phyloP scores from a whole-genome alignment of 2,797 vertebrate genomes.

The Phrynocephalus forsythii region DNA sequence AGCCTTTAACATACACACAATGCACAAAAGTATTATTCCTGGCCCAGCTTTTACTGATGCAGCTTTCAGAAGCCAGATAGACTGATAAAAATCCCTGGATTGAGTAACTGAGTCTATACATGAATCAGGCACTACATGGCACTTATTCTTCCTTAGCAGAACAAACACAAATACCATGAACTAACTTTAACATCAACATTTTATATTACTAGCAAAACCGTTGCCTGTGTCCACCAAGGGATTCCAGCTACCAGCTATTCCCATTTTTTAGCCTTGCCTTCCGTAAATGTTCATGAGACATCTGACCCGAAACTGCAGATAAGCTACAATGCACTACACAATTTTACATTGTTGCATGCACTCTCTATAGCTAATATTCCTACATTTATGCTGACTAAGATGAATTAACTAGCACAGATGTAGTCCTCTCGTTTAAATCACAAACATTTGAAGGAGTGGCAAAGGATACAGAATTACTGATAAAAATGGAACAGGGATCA shows the following conservation, averaged over 20 bases:
- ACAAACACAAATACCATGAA: neutral
- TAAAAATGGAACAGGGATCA: neutral
- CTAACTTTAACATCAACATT: neutral
- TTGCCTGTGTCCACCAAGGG: neutral
- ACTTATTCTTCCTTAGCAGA: neutral
- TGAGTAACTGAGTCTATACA: neutral
- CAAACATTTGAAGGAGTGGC: neutral
- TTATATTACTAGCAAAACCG: neutral
- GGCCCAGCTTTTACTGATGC: neutral
- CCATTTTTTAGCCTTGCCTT: conserved; percentile 11
- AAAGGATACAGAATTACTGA: neutral
- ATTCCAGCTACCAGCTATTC: neutral
- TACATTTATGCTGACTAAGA: neutral
- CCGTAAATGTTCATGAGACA: neutral
- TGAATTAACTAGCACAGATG: neutral
- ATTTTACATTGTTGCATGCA: neutral
- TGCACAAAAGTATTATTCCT: neutral
- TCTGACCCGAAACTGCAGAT: conserved; percentile 1
- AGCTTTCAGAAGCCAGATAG: neutral
- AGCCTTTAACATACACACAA: neutral
- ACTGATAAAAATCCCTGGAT: neutral
- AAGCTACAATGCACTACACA: neutral
- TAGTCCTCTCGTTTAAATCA: neutral
- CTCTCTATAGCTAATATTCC: neutral
- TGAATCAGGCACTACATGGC: neutral